Percentiles rank a stretch among this genome's conserved stretches.
Evolutionary conservation across 2,113 vertebrate species (phyloP).

Genomic region (Indicator maculatus): DNA sequence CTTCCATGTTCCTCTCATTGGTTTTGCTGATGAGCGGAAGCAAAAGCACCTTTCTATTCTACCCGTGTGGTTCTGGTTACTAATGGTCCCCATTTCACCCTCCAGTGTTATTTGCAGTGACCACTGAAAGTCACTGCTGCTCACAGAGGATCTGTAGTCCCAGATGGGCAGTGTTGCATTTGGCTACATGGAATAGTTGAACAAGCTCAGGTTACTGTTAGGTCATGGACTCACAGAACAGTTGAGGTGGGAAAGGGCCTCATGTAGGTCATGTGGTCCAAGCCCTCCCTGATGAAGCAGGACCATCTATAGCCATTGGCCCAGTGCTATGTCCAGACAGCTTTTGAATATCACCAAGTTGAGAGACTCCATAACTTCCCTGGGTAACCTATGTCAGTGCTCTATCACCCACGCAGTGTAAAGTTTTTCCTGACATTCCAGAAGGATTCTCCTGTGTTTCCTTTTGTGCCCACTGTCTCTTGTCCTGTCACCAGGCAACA

Average conservation of each 20-base stretch:
- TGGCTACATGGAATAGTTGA: neutral
- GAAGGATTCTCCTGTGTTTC: neutral
- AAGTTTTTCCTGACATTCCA: neutral
- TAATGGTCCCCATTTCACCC: fast-evolving
- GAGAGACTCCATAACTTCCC: neutral
- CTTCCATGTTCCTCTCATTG: neutral
- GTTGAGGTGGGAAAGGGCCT: no score
- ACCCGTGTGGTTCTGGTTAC: neutral
- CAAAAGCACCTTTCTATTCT: neutral
- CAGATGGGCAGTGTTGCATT: neutral
- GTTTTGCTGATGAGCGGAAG: neutral
- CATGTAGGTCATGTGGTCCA: neutral
- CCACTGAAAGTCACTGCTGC: neutral
- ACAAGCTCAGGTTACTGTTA: neutral
- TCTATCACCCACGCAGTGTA: neutral
- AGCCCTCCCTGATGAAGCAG: neutral
- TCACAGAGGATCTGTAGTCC: neutral
- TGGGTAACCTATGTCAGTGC: neutral
- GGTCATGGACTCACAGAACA: neutral
- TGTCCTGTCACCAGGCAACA: neutral
- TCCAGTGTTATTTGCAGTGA: neutral
- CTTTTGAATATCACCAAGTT: neutral
- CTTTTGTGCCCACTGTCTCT: neutral
- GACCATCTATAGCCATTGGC: neutral
- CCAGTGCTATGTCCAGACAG: neutral